Base-by-base conservation (phyloP, 2,113 vertebrate species). In the Rallus limicola region DNA sequence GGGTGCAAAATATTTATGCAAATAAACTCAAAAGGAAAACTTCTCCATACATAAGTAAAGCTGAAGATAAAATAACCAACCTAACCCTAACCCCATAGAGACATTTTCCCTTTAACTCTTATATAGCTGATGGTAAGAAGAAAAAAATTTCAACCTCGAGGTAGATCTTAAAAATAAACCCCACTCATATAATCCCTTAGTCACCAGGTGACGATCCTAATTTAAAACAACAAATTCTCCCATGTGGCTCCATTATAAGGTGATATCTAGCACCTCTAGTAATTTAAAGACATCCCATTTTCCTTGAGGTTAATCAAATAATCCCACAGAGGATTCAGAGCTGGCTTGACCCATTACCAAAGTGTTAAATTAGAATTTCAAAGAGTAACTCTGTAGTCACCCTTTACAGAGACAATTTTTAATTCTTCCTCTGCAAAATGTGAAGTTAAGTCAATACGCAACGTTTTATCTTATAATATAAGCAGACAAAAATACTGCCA, bases 331-430 rank as follows among this genome's bases (percentile, higher is more conserved):
- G 75, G 82, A 95, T 67, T 92, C 79, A 48, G 82, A 88, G 60
- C 53, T 88, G 69, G 68, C 72, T 86, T 88, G 85, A 90, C 90
- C 82, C 90, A 92, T 74, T 96, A 94, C 85, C 83, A 71, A 96
- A 92, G 85, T 93, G 90, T 92, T 95, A 90, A 94, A 97, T 91
- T 90, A 93, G 94, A 96, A 95, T 95, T 96, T 96, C 88, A 95
- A 90, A 95, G 71, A 93, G 59, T 74, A 92, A 93, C 88, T 95
- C 79, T 64, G 83, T 5, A 83, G 81, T 48, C 77, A 95, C 83
- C 75, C 59, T 90, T 79, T 80, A 78, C n/a, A 62, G 71, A 86
- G 82, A 92, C 85, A 94, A 93, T 92, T 96, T 88, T 93, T 94
- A 86, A 90, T 90, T 90, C 86, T 77, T 93, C 71, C 86, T 75